phyloP scores from a whole-genome alignment of 2,113 vertebrate genomes.

The Todiramphus chloris region DNA sequence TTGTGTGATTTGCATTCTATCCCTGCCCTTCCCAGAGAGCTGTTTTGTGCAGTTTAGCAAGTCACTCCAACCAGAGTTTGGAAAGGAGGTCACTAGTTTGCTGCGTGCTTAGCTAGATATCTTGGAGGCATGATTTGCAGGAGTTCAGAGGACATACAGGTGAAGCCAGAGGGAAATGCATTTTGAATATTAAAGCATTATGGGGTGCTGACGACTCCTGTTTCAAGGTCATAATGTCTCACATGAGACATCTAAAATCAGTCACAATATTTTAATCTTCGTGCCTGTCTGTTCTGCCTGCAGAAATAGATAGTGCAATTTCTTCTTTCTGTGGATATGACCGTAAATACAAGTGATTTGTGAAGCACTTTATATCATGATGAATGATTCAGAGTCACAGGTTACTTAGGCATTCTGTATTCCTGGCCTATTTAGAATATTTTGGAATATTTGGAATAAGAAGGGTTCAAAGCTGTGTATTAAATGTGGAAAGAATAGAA shows the following conservation, averaged over 20 bases:
- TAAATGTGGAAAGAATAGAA: background rate
- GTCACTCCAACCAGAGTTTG: background rate
- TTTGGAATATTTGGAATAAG: constrained; percentile 3
- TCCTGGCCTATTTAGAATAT: background rate
- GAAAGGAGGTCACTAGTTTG: background rate
- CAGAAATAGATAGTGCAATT: background rate
- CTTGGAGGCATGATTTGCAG: constrained; percentile 6
- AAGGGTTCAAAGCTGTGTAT: background rate
- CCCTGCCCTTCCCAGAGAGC: background rate
- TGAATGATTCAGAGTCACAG: background rate
- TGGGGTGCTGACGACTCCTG: background rate
- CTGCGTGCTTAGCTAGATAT: background rate
- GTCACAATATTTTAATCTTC: background rate
- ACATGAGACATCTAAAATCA: background rate
- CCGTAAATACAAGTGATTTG: background rate
- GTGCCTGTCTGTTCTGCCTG: background rate
- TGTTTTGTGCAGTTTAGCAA: constrained; percentile 17
- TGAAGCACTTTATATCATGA: background rate
- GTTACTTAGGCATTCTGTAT: constrained; percentile 18
- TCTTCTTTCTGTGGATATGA: background rate
- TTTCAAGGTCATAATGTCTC: background rate
- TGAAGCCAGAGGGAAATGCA: background rate
- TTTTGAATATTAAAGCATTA: background rate
- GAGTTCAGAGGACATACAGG: background rate
- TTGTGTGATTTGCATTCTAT: background rate